phyloP scores from a whole-genome alignment of 2,797 vertebrate species.

The Acrossocheilus fasciatus region DNA sequence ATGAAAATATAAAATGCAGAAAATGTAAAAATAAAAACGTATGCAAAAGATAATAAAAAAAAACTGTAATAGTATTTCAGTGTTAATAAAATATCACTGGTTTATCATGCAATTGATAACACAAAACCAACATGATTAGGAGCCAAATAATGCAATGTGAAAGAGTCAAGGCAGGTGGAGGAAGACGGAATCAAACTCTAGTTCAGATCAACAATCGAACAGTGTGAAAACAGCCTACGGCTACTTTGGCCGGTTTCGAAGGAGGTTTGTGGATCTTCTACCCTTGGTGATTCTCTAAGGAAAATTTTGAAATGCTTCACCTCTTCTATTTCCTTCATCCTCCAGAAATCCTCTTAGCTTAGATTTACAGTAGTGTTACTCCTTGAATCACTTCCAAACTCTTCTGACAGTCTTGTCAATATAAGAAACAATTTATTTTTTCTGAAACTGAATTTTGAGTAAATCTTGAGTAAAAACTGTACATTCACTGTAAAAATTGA shows the following conservation, averaged over 20 bases:
- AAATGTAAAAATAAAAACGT: too few species aligned
- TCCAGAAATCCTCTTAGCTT: background rate
- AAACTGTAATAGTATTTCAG: background rate
- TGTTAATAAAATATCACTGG: background rate
- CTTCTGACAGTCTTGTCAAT: background rate
- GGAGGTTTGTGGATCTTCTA: background rate
- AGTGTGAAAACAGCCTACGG: constrained; percentile 16
- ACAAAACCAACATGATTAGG: background rate
- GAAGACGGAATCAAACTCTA: background rate
- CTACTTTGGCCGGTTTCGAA: background rate
- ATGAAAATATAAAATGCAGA: too few species aligned
- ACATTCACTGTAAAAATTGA: background rate
- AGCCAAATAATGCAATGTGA: background rate
- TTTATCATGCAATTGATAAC: background rate
- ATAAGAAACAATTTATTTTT: background rate
- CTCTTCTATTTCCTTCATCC: constrained; percentile 1
- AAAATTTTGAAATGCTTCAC: background rate
- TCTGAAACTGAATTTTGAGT: background rate
- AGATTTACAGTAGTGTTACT: background rate
- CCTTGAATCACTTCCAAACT: background rate
- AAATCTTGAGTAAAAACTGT: background rate
- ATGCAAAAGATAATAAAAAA: too few species aligned
- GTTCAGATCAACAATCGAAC: background rate
- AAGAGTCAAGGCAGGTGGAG: constrained; percentile 3
- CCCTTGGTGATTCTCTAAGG: constrained; percentile 21